Percentiles rank a stretch among this genome's conserved stretches.
Conservation (phyloP, 2,113 vertebrate genomes). For the Crotalus helleri region DNA sequence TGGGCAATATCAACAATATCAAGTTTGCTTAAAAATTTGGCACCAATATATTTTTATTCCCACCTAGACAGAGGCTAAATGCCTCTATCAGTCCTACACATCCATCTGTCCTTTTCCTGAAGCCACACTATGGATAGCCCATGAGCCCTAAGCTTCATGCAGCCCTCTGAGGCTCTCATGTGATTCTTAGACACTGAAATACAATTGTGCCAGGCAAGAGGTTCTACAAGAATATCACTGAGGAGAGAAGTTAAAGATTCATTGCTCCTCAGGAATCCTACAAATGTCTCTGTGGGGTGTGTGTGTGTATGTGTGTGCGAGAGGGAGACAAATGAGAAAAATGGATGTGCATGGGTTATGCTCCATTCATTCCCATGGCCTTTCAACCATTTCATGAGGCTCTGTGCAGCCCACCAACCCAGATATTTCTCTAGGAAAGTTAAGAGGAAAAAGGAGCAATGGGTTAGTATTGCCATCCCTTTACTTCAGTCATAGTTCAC, state of each 20-base stretch:
- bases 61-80: not conserved
- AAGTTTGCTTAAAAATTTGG: not conserved
- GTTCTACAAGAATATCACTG: not conserved
- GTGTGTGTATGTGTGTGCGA: too few species aligned
- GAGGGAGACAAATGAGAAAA: not conserved
- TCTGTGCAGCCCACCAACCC: not conserved
- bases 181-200: not conserved
- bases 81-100: not conserved
- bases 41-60: not conserved
- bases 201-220: not conserved
- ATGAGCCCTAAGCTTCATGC: not conserved
- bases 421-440: not conserved
- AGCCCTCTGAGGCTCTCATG: not conserved
- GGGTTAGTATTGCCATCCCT: not conserved
- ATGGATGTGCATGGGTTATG: not conserved
- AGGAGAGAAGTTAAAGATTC: not conserved
- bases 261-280: not conserved
- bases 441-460: not conserved
- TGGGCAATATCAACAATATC: not conserved
- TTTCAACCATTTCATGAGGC: not conserved
- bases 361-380: not conserved
- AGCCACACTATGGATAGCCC: not conserved
- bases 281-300: not conserved
- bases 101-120: not conserved
- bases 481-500: not conserved